Percentiles rank a stretch among this genome's conserved stretches.
phyloP scores from a whole-genome alignment of 2,888 invertebrate genomes.

The Galerucella nymphaeae region DNA sequence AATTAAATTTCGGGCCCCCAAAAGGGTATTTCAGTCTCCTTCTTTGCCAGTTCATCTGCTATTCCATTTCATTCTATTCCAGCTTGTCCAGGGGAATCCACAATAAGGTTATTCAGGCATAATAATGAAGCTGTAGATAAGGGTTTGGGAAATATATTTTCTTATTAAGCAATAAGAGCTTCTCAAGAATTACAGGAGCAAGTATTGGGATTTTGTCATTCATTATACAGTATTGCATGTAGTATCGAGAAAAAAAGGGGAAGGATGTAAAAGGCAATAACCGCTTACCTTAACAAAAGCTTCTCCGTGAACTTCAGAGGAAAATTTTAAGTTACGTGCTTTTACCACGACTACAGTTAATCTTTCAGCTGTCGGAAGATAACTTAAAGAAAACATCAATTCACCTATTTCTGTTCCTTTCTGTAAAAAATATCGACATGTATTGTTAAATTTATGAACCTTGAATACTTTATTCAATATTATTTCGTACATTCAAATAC shows the following conservation, averaged over 20 bases:
- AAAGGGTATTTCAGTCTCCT: too few relatives aligned
- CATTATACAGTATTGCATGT: neutral
- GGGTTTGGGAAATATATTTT: too few relatives aligned
- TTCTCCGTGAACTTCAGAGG: slow-evolving; percentile 70
- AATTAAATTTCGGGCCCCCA: too few relatives aligned
- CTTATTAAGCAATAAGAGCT: too few relatives aligned
- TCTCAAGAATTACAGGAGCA: too few relatives aligned
- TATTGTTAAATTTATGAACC: neutral
- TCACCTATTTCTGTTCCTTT: slow-evolving; percentile 79
- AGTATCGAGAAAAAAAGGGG: neutral
- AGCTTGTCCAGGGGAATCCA: too few relatives aligned
- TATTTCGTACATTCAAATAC: too few relatives aligned
- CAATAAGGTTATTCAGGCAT: too few relatives aligned
- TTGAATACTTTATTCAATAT: too few relatives aligned
- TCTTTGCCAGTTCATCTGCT: too few relatives aligned
- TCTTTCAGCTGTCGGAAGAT: slow-evolving; percentile 84
- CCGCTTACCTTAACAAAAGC: slow-evolving; percentile 78
- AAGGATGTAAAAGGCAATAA: neutral
- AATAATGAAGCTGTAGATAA: too few relatives aligned
- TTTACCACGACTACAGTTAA: slow-evolving; percentile 82
- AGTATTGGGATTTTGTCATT: neutral
- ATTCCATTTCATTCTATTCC: too few relatives aligned
- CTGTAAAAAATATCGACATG: slow-evolving; percentile 57
- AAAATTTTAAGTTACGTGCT: slow-evolving; percentile 77
- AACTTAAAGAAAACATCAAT: slow-evolving; percentile 83